A percentile compares a stretch with the other conserved stretches of the same genome.
These are phyloP conservation scores for Heliconius hewitsoni DNA, from an alignment of 1,140 invertebrate species.

Conservation along the genomic window DNA sequence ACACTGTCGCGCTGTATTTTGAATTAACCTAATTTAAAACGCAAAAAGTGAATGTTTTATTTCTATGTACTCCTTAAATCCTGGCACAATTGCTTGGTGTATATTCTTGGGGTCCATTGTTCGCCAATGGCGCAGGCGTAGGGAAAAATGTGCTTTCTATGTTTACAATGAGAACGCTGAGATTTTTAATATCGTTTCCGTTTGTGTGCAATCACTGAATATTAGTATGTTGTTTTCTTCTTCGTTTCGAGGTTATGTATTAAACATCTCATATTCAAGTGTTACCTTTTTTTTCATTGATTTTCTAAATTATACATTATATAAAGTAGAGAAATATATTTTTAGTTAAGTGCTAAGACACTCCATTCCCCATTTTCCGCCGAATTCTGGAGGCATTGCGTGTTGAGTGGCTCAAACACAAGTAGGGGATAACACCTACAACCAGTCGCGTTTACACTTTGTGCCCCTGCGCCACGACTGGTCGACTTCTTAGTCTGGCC, in stretches of 20 bases:
- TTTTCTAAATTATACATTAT: no score
- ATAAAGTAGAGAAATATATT: no score
- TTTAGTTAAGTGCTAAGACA: no score
- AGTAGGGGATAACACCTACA: no score
- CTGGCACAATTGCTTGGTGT: slow-evolving; percentile 50
- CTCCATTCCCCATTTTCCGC: no score
- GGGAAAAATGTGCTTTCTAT: slow-evolving; percentile 23
- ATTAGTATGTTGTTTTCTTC: slow-evolving; percentile 25
- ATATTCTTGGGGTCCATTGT: slow-evolving; percentile 50
- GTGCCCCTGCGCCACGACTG: no score
- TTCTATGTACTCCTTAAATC: slow-evolving; percentile 12
- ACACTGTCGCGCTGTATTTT: no score
- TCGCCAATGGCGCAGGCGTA: slow-evolving; percentile 32
- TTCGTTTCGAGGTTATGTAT: neutral
- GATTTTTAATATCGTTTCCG: slow-evolving; percentile 33
- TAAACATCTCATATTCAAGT: neutral
- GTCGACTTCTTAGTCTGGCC: no score
- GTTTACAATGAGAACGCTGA: slow-evolving; percentile 25
- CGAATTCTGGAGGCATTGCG: no score
- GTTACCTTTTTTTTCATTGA: no score
- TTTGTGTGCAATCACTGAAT: slow-evolving; percentile 29
- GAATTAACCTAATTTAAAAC: neutral
- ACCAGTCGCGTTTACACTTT: no score
- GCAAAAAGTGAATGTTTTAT: neutral
- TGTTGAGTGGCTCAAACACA: no score